phyloP scores from a whole-genome alignment of 2,113 vertebrate genomes.

The Cygnus atratus region DNA sequence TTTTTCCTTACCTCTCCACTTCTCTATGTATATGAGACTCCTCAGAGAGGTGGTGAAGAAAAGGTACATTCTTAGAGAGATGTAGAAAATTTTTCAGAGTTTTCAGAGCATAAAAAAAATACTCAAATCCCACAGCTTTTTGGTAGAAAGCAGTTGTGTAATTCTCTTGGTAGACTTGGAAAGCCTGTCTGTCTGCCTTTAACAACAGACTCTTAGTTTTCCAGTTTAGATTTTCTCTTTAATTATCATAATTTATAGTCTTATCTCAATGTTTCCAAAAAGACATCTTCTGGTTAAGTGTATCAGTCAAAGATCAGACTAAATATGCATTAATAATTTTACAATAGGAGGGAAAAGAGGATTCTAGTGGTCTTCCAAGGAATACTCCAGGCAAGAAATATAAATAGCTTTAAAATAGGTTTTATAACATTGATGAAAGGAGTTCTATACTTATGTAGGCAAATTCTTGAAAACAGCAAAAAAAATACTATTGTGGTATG shows the following conservation, averaged over 20 bases:
- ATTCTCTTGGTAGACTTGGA: slow-evolving; percentile 30
- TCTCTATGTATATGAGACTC: neutral
- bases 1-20: slow-evolving; percentile 8
- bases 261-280: slow-evolving; percentile 22
- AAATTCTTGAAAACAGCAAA: neutral
- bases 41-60: neutral
- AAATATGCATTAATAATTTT: slow-evolving; percentile 7
- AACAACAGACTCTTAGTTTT: neutral
- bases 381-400: neutral
- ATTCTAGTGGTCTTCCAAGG: neutral
- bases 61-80: neutral
- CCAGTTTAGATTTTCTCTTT: neutral
- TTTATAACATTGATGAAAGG: neutral
- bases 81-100: neutral
- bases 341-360: neutral
- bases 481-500: neutral
- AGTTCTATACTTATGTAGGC: neutral
- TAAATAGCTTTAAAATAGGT: neutral
- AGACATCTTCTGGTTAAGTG: neutral
- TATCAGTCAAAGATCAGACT: neutral
- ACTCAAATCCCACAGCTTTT: slow-evolving; percentile 10
- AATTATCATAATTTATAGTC: neutral
- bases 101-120: slow-evolving; percentile 56
- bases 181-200: slow-evolving; percentile 18
- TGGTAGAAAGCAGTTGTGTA: neutral